Base-by-base conservation (phyloP, 2,797 vertebrate genomes). In the Acanthurus tractus region DNA sequence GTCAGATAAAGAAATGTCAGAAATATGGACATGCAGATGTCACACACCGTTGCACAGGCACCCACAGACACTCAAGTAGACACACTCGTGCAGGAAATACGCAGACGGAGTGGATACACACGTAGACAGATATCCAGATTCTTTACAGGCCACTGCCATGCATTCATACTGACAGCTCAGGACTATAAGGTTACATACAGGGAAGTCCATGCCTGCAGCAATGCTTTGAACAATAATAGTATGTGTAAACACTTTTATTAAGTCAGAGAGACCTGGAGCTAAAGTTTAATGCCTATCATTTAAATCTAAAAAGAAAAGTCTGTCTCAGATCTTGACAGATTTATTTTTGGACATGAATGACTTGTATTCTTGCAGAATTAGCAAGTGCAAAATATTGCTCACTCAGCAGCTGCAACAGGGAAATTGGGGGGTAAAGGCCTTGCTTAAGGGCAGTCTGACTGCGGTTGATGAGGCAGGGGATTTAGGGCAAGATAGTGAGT, bases 41-140 rank as follows among this genome's bases (percentile, higher is more conserved):
- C 58, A 63, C 70, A 78, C 80, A 71, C 62, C 22, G 20, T 52
- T 75, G 48, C 46, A 38, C 49, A 29, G n/a, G 46, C 44, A 36
- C 29, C 17, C 48, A 23, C 59, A 61, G 42, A 64, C 72, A 72
- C 62, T 63, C 48, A 54, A 63, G 48, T 11, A 56, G 58, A 49
- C 36, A 63, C 58, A 68, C 71, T 40, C 12, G 8, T 18, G 42
- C 65, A 82, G 54, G 48, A 86, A 82, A 82, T 78, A 78, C 29
- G 44, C 86, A 81, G 84, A 89, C 71, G n/a, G 76, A 70, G 74
- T 3, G 69, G 86, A 90, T 84, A 83, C 89, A 90, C 87, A 87
- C 69, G 57, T 79, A 82, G 84, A 87, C 82, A 86, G 78, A 85
- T 71, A 87, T 87, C 74, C 78, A 89, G 83, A 92, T 90, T 92